Conservation (phyloP, 2,888 invertebrate species). For the Ephialtes manifestator region DNA sequence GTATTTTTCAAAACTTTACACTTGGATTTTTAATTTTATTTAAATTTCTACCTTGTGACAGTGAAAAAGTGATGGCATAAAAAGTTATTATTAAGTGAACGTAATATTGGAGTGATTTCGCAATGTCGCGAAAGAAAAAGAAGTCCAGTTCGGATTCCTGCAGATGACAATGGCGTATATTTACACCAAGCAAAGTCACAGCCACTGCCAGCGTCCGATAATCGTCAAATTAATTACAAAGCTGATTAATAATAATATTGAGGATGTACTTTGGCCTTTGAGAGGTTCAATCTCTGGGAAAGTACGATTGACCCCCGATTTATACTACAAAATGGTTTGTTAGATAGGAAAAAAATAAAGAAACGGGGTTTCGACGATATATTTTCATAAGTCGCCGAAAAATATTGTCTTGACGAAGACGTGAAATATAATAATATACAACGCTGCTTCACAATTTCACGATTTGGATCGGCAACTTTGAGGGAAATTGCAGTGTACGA, state of each 20-base stretch:
- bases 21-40: not conserved
- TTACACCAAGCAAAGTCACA: not conserved
- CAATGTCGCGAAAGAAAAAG: conserved; percentile 60
- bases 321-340: not conserved
- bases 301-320: not conserved
- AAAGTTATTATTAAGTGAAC: conserved; percentile 17
- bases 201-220: not conserved
- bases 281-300: not conserved
- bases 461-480: too few relatives aligned
- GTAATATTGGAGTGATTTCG: conserved; percentile 23
- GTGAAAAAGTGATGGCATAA: conserved; percentile 1
- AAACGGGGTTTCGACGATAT: not conserved
- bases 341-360: not conserved
- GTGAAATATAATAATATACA: not conserved
- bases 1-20: too few relatives aligned
- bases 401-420: not conserved
- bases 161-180: conserved; percentile 42
- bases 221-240: not conserved
- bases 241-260: not conserved
- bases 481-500: too few relatives aligned
- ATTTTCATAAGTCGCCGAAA: not conserved
- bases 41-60: not conserved
- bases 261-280: not conserved
- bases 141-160: conserved; percentile 31
- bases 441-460: not conserved